A percentile compares a stretch with the other conserved stretches of the same genome.
Evolutionary conservation across 2,797 vertebrate genomes (phyloP).

Genomic region (Kryptopterus vitreolus): DNA sequence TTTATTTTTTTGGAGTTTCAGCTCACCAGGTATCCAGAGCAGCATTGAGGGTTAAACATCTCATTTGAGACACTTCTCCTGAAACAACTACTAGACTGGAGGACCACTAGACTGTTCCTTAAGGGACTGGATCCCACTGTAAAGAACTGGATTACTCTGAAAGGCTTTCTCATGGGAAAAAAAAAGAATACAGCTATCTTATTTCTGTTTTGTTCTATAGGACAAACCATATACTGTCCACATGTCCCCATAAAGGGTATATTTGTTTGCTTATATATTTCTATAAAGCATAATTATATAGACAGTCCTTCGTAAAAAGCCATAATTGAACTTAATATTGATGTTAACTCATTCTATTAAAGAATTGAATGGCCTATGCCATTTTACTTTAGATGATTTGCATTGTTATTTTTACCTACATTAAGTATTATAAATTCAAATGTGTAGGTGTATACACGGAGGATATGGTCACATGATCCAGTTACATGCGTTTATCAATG

Average conservation of each 20-base stretch:
- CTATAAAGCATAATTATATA: too few species aligned
- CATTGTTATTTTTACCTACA: too few species aligned
- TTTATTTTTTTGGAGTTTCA: conserved; percentile 7
- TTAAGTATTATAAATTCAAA: too few species aligned
- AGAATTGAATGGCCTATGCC: too few species aligned
- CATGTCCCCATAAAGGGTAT: background rate
- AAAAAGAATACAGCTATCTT: background rate
- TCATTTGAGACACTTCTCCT: background rate
- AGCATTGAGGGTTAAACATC: background rate
- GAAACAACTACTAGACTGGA: background rate
- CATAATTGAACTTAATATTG: too few species aligned
- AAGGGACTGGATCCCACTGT: background rate
- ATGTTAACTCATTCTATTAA: too few species aligned
- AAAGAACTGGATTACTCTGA: background rate
- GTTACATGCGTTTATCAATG: too few species aligned
- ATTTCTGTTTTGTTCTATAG: background rate
- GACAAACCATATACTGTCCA: background rate
- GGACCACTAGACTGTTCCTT: background rate
- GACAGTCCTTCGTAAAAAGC: too few species aligned
- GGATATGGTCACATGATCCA: too few species aligned
- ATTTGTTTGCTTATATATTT: background rate
- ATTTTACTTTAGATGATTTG: too few species aligned
- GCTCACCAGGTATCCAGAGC: conserved; percentile 1
- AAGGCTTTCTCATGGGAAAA: background rate
- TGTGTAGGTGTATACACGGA: too few species aligned